phyloP scores from a whole-genome alignment of 2,888 invertebrate species.

The Idaea dimidiata region DNA sequence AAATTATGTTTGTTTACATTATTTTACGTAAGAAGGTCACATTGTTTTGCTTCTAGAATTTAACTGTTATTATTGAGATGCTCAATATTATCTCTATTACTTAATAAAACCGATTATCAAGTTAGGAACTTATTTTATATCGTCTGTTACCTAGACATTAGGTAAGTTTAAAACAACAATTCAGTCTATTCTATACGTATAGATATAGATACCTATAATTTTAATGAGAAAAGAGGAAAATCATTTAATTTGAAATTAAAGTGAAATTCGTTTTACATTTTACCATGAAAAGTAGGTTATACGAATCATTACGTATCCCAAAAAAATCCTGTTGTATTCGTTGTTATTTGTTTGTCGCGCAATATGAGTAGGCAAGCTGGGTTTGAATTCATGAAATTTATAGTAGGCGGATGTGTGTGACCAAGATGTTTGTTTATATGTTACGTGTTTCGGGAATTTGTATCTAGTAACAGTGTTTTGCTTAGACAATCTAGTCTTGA shows the following conservation, averaged over 20 bases:
- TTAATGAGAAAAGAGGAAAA: too few relatives aligned
- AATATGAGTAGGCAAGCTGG: constrained; percentile 10
- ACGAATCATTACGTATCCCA: neutral
- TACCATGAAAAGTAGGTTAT: neutral
- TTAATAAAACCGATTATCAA: too few relatives aligned
- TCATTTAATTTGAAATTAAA: too few relatives aligned
- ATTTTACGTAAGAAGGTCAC: neutral
- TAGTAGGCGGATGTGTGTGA: constrained; percentile 24
- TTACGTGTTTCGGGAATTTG: constrained; percentile 38
- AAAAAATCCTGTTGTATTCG: constrained; percentile 11
- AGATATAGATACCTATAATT: too few relatives aligned
- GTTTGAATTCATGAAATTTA: constrained; percentile 26
- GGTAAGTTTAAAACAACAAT: too few relatives aligned
- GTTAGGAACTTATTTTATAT: too few relatives aligned
- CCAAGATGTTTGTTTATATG: constrained; percentile 27
- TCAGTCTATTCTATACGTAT: too few relatives aligned
- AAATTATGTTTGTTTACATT: constrained; percentile 25
- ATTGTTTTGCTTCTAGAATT: neutral
- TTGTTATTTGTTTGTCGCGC: constrained; percentile 22
- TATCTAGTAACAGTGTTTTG: constrained; percentile 30
- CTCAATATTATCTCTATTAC: too few relatives aligned
- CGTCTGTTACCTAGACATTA: too few relatives aligned
- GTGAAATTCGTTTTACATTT: neutral
- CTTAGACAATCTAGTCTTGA: constrained; percentile 19
- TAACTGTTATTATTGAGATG: neutral